Percentiles rank a stretch among this genome's conserved stretches.
Evolutionary conservation across 92 coral and sea anemone species (phyloP).

Genomic region (Plumapathes pennacea): DNA sequence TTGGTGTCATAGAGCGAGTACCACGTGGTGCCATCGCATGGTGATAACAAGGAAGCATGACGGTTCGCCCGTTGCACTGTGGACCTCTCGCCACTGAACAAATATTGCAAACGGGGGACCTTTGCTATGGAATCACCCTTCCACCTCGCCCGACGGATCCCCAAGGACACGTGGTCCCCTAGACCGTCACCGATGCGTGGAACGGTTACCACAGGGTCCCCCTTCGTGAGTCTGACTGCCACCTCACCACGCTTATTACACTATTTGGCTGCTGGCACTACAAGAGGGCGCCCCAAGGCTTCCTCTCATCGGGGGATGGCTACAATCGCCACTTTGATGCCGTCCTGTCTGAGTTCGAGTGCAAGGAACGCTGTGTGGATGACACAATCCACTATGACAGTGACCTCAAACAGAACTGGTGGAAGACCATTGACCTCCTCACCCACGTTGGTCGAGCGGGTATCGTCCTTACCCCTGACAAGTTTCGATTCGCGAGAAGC

Average conservation of each 20-base stretch:
- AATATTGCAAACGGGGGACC: slow-evolving; percentile 27
- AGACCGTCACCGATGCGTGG: slow-evolving; percentile 57
- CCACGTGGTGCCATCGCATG: slow-evolving; percentile 72
- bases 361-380: slow-evolving; percentile 69
- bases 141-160: slow-evolving; percentile 46
- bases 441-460: slow-evolving; percentile 73
- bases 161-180: slow-evolving; percentile 53
- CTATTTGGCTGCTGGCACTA: slow-evolving; percentile 73
- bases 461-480: slow-evolving; percentile 65
- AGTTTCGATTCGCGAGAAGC: slow-evolving; percentile 57
- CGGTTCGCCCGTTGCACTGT: slow-evolving; percentile 57
- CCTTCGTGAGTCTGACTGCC: slow-evolving; percentile 31
- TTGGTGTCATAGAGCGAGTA: slow-evolving; percentile 63
- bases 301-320: slow-evolving; percentile 64
- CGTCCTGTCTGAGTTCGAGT: slow-evolving; percentile 53
- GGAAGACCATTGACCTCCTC: slow-evolving; percentile 73
- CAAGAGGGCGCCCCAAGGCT: slow-evolving; percentile 72
- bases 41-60: slow-evolving; percentile 65
- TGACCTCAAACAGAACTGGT: slow-evolving; percentile 76
- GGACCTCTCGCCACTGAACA: slow-evolving; percentile 36
- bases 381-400: slow-evolving; percentile 72
- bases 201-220: slow-evolving; percentile 51
- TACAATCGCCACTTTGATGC: slow-evolving; percentile 72
- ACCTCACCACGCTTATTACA: slow-evolving; percentile 49
- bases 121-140: slow-evolving; percentile 32